Evolutionary conservation across 1,140 invertebrate genomes (phyloP).

Genomic region (Planococcus citri): DNA sequence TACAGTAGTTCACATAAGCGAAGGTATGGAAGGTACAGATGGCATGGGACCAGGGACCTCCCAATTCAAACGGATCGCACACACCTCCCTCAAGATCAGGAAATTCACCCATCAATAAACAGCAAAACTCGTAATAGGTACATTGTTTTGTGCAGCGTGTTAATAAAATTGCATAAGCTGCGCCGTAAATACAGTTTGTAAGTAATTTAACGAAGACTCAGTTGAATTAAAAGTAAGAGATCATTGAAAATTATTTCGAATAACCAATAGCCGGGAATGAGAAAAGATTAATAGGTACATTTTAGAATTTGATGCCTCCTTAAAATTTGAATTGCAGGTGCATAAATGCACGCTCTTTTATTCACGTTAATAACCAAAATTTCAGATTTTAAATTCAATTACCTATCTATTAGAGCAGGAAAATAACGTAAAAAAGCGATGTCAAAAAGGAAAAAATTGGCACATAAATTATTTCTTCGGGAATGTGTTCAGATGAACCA

Average conservation of each 20-base stretch:
- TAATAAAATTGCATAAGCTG: neutral
- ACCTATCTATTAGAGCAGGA: too few relatives aligned
- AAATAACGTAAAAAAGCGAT: too few relatives aligned
- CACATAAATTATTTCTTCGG: too few relatives aligned
- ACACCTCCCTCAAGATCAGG: neutral
- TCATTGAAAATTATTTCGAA: neutral
- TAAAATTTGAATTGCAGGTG: too few relatives aligned
- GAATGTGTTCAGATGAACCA: too few relatives aligned
- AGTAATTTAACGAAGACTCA: neutral
- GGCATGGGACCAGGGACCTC: neutral
- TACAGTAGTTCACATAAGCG: slow-evolving; percentile 31
- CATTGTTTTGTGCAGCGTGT: neutral
- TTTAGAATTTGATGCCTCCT: too few relatives aligned
- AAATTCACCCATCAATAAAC: neutral
- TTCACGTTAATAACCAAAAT: too few relatives aligned
- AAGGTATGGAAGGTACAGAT: slow-evolving; percentile 28
- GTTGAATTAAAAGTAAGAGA: neutral
- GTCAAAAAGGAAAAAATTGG: too few relatives aligned
- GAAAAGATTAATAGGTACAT: too few relatives aligned
- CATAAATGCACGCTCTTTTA: too few relatives aligned
- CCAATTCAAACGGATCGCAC: neutral
- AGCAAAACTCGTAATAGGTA: neutral
- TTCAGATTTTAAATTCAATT: too few relatives aligned
- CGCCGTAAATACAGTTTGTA: neutral
- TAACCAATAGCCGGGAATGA: too few relatives aligned